Evolutionary conservation across 1,140 invertebrate species (phyloP), one percentile per base, ranked within the genome.

Genomic region (Diploscapter pachys): DNA sequence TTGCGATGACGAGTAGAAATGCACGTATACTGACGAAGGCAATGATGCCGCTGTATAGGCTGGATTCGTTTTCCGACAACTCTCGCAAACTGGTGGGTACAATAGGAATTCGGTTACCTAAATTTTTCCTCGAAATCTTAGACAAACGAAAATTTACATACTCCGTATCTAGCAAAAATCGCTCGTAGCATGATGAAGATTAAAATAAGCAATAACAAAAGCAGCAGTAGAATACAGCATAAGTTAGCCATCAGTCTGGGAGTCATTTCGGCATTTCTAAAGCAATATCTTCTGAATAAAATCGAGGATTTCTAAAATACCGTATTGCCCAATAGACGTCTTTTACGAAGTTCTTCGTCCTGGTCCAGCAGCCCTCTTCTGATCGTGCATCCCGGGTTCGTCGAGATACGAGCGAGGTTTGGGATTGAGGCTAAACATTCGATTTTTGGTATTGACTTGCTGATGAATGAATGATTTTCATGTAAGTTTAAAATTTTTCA

Each of bases 71-170:
- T 76, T 73, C 5, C 80, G 65, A 62, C 83, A 84, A 65, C 86
- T 84, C 63, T 84, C 84, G 73, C 83, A 84, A 54, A 80, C 76
- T 31, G 83, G 83, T n/a, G 83, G 83, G 70, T 73, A 84, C 48
- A 84, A 57, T 8, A 80, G 72, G 80, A 63, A 74, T 67, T 65
- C 77, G 63, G 53, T 63, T 59, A 56, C 79, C 75, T 13, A 71
- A 74, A 11, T 31, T 31, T 31, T 31, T 31, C 1, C 31, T 31
- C 59, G 49, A 68, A 48, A 63, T 85, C 77, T 51, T 75, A 13
- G 51, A 5, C 3, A 61, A 11, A 54, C 2, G 63, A 50, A 50
- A 31, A 31, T 9, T 65, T 9, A 9, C 51, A 63, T 13, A 76
- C 74, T 31, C 68, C 49, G 53, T 70, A 63, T 63, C 70, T 55